A percentile compares a stretch with the other conserved stretches of the same genome.
Evolutionary conservation across 2,113 vertebrate genomes (phyloP).

Genomic region (Oryzias javanicus): DNA sequence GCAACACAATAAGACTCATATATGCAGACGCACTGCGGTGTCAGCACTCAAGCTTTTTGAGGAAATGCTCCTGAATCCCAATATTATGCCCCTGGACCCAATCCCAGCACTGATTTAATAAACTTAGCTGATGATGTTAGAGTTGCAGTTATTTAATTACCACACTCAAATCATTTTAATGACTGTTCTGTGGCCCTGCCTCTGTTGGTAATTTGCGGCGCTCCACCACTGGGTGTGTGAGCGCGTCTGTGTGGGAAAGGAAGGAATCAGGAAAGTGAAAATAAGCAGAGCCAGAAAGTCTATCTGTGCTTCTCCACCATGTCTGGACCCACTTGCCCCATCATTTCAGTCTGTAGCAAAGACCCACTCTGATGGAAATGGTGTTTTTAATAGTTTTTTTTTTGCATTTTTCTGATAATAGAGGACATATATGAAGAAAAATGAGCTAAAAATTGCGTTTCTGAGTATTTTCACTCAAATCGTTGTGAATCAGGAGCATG

Average conservation of each 20-base stretch:
- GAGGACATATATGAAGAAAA: no score
- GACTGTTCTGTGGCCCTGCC: constrained; percentile 1
- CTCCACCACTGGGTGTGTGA: constrained; percentile 3
- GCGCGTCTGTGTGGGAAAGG: not conserved
- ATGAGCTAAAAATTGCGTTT: no score
- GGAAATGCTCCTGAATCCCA: constrained; percentile 13
- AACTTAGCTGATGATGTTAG: constrained; percentile 29
- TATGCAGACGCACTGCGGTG: no score
- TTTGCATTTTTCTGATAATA: no score
- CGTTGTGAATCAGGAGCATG: no score
- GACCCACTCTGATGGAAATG: no score
- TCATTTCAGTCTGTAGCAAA: constrained; percentile 44
- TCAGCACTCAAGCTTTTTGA: not conserved
- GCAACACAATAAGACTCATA: no score
- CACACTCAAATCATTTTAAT: constrained; percentile 22
- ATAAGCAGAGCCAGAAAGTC: not conserved
- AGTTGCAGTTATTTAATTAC: constrained; percentile 32
- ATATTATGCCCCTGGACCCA: constrained; percentile 32
- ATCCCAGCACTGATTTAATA: constrained; percentile 34
- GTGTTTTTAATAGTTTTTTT: no score
- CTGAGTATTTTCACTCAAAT: no score
- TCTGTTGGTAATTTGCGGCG: not conserved
- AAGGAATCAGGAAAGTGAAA: not conserved
- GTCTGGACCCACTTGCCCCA: constrained; percentile 20
- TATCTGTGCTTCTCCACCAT: constrained; percentile 3